Evolutionary conservation across 1,140 invertebrate genomes (phyloP), one percentile per base, ranked within the genome.

Genomic region (Acromyrmex charruanus): DNA sequence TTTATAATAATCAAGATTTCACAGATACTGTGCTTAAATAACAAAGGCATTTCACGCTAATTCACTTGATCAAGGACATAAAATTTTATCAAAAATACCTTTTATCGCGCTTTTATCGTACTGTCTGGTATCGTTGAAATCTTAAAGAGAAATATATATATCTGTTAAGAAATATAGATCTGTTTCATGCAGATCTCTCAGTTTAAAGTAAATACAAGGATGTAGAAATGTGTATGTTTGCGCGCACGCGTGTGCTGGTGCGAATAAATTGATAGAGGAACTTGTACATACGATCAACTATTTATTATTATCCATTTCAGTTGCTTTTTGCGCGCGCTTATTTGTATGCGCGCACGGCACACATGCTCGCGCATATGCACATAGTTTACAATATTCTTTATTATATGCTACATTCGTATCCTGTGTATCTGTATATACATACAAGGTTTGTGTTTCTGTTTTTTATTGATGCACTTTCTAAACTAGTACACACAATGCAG

Each of bases 141-240:
- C 87, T 93, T 92, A 85, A 91, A 93, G 71, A 94, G 87, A 93
- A 93, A 89, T 95, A 86, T 94, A 86, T 94, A 94, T 94, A 91
- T 87, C 88, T 94, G 94, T 95, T 94, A 90, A 92, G 25, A 25
- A 25, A 25, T 25, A 25, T 25, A 25, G 77, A 85, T 91, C 61
- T 92, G 87, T 90, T 85, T 85, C 86, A 90, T 91, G 91, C 90
- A 44, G 92, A 75, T 93, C 87, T 93, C 53, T 93, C 53, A 49
- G 7, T 88, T 84, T 74, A 25, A 87, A 39, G 88, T 88, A 90
- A 80, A 68, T 90, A 77, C 79, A 86, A 77, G 55, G 49, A 66
- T 58, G 68, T 74, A 89, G 31, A 86, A 65, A 81, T 66, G 87
- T 91, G 69, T 89, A 86, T 90, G 71, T 89, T 44, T 44, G 39